Conservation (phyloP, 2,797 vertebrate genomes). For the Paguma larvata region DNA sequence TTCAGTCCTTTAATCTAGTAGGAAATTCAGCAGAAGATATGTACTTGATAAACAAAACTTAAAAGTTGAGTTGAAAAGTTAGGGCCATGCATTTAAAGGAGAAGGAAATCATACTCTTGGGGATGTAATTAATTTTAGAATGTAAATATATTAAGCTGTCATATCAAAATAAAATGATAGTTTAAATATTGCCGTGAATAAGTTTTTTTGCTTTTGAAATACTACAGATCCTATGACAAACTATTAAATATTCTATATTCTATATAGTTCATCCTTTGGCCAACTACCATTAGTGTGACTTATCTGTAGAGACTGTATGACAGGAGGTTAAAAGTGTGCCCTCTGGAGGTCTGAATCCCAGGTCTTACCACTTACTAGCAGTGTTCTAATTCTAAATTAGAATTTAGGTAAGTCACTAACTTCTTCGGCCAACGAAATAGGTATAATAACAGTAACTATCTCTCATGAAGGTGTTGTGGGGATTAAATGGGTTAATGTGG, state of each 20-base stretch:
- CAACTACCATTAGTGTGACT: neutral
- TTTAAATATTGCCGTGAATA: neutral
- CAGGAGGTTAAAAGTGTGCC: neutral
- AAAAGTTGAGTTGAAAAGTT: neutral
- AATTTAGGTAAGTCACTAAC: neutral
- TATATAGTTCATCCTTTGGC: neutral
- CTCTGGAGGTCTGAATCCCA: neutral
- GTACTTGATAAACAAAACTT: constrained; percentile 23
- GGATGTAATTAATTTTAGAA: neutral
- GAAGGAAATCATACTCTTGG: neutral
- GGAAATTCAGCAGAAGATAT: neutral
- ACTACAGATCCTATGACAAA: neutral
- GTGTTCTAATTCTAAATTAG: neutral
- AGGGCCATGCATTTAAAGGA: neutral
- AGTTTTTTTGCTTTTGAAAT: neutral
- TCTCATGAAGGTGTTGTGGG: neutral
- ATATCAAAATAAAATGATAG: neutral
- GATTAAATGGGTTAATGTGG: neutral
- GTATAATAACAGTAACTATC: neutral
- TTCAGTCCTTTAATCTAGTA: neutral
- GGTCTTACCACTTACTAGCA: neutral
- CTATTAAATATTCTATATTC: neutral
- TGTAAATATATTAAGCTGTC: neutral
- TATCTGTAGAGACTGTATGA: neutral
- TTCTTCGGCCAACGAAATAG: neutral